Conservation (phyloP, 2,797 vertebrate genomes). For the Agapornis canus region DNA sequence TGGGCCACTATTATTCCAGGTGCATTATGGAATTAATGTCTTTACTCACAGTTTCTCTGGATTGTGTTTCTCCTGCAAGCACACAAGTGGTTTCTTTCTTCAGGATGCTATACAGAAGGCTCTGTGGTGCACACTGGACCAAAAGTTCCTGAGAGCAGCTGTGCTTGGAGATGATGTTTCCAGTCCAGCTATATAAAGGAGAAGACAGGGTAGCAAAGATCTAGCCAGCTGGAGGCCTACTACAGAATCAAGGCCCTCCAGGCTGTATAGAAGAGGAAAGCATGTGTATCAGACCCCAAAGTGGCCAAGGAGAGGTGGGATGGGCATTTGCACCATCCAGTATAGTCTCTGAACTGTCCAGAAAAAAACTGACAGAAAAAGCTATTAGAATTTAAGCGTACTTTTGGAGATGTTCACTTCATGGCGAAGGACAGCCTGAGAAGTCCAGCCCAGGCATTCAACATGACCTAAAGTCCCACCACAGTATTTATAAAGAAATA, state of each 20-base stretch:
- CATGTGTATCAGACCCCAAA: accelerated
- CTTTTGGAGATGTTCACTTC: neutral
- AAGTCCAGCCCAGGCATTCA: neutral
- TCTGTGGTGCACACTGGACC: neutral
- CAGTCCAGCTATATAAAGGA: neutral
- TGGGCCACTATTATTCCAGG: neutral
- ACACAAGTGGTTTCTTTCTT: neutral
- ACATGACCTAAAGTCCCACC: neutral
- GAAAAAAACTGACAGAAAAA: neutral
- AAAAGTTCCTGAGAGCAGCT: neutral
- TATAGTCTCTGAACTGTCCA: neutral
- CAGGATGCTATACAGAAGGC: too few relatives aligned
- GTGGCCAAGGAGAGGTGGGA: neutral
- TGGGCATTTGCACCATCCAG: neutral
- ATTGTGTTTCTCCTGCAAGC: neutral
- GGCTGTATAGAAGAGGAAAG: neutral
- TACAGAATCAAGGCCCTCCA: neutral
- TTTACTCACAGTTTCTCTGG: neutral
- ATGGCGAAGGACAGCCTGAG: neutral
- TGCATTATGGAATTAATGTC: neutral
- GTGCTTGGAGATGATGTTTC: neutral
- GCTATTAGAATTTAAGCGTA: neutral
- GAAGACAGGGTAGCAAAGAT: neutral
- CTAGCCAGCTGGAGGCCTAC: neutral
- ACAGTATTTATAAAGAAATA: neutral